Percentiles rank a stretch among this genome's conserved stretches.
phyloP scores from a whole-genome alignment of 2,113 vertebrate species.

The Tinamus guttatus region DNA sequence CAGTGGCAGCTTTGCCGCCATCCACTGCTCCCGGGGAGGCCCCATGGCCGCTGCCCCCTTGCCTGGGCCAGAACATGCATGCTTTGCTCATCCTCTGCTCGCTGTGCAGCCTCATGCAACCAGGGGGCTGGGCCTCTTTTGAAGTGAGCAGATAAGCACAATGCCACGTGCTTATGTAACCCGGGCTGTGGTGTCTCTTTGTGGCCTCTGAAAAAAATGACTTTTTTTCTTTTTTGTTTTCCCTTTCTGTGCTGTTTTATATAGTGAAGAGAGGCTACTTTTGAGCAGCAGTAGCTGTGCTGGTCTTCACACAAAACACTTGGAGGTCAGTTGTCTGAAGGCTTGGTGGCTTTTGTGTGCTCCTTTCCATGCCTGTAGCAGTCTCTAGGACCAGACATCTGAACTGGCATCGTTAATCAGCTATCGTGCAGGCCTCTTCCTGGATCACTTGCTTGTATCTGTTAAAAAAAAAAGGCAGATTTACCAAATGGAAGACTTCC shows the following conservation, averaged over 20 bases:
- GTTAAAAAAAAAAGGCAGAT: neutral
- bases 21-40: no score
- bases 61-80: neutral
- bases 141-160: fast-evolving
- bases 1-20: no score
- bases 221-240: no score
- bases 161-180: neutral
- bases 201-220: neutral
- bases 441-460: neutral
- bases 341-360: neutral
- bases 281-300: neutral
- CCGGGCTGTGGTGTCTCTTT: neutral
- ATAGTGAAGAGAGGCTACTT: neutral
- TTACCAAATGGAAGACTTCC: neutral
- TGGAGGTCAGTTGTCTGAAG: neutral
- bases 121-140: neutral
- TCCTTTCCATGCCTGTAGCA: neutral
- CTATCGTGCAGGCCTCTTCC: neutral
- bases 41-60: neutral
- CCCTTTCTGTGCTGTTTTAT: neutral
- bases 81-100: neutral
- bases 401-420: neutral
- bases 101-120: neutral
- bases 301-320: neutral
- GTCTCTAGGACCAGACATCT: neutral